Base-by-base conservation (phyloP, 1,140 invertebrate species). In the Epicauta chinensis region DNA sequence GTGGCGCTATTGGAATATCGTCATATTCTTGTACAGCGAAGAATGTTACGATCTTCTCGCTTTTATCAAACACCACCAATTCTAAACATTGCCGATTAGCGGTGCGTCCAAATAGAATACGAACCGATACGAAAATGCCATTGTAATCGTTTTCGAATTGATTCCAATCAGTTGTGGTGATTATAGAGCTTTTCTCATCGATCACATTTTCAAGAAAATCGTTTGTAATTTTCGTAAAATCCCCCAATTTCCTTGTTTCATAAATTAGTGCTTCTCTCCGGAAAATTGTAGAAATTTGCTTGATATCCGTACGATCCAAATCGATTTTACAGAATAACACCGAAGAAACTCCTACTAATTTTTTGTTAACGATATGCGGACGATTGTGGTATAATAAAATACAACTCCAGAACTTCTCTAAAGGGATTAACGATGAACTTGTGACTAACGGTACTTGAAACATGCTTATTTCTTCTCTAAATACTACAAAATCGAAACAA, bases 291-390 rank as follows among this genome's bases (percentile, higher is more conserved):
- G 16, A 47, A 4, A 69, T 13, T 13, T 59, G 39, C 14, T 50
- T 53, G 23, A 62, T 16, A 30, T 29, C 13, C 9, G 44, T 30
- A 34, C 38, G 47, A 38, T 63, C 39, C 41, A 56, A 64, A 10
- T 34, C 1, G 9, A 68, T 46, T 56, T 65, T 51, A 48, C 52
- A 62, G 53, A 66, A 59, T 39, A 58, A 55, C 16, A 56, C 11
- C 38, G 58, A 58, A 10, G 58, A 53, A 15, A 53, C 47, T 35
- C 59, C 60, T 16, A 51, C 51, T 49, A 71, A 39, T 60, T 62
- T 66, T 12, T 62, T 48, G 53, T 71, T 71, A 12, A 69, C 47
- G 47, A 69, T 38, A 43, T 69, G 59, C 4, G 69, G 69, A 15
- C 64, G 53, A 51, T 65, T 55, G 40, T 64, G 59, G 51, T 67